Base-by-base conservation (phyloP, 2,797 vertebrate species). In the Adelosebastes latens region DNA sequence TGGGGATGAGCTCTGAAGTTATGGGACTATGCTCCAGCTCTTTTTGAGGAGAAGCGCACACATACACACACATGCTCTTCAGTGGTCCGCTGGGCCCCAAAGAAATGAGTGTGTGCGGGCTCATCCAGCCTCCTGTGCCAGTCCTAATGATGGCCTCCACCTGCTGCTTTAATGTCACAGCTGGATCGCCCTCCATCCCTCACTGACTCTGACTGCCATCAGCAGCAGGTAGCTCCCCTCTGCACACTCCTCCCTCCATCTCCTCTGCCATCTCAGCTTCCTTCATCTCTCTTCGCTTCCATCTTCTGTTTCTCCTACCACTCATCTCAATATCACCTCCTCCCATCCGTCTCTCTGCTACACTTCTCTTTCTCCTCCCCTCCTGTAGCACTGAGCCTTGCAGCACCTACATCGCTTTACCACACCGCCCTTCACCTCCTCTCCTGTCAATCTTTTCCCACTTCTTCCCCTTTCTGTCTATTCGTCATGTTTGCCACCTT, bases 91-190 rank as follows among this genome's bases (percentile, higher is more conserved):
- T 95, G 96, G 87, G 91, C 85, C 91, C 88, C 95, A 96, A 97
- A 97, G 97, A 97, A 97, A 98, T 96, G 97, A 97, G 96, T 95
- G 96, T 96, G 92, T 96, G 96, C 85, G 96, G 96, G 96, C 96
- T 96, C 96, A 96, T 97, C 96, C 95, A 90, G 97, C 96, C 96
- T 97, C 96, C 96, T 97, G 97, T 97, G 97, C 97, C 96, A 96
- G 96, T 96, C 96, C 97, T 98, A 98, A 99, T 98, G 97, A 97
- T 96, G 96, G 97, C 96, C 94, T 97, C 97, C 97, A 98, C 97
- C 98, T 98, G 97, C 97, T 98, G 97, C 98, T 98, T 98, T 98
- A 99, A 97, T 97, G 97, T 97, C 97, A 96, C 97, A 98, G 97
- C 97, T 98, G 97, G 97, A 98, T 97, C 95, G 93, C 62, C 97